Evolutionary conservation across 1,140 invertebrate genomes (phyloP), one percentile per base, ranked within the genome.

Genomic region (Oryctes rhinoceros): DNA sequence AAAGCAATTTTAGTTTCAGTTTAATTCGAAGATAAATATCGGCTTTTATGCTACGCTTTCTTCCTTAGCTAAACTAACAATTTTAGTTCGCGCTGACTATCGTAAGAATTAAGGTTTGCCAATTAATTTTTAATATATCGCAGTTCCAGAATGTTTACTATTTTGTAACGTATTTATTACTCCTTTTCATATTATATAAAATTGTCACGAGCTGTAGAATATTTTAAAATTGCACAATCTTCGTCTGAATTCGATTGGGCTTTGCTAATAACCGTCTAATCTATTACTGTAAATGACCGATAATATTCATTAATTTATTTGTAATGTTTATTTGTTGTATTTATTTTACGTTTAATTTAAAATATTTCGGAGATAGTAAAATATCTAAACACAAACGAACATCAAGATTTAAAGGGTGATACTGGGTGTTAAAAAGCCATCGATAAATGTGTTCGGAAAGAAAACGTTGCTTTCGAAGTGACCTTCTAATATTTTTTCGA

Each of bases 381-480:
- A 7, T 44, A 44, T 44, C 9, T 7, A 44, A 44, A 44, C 5
- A 44, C 5, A 44, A 44, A 44, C 5, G 5, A 44, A 44, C 9
- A 44, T 44, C 5, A 44, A 44, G 9, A 30, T 30, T 30, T 30
- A 44, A 44, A 44, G 5, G 24, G 24, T 30, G 65, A 71, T 71
- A 71, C 65, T 71, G 65, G 65, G 65, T 71, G 65, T 71, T 71
- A 7, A 24, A 24, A 71, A 71, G 24, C 13, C 39, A 44, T 44
- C 39, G 9, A 44, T 5, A 5, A 44, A 37, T 30, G 65, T 35
- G 65, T 71, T 35, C 65, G 65, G 39, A 71, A 13, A 35, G 65
- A 10, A 71, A 13, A 35, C 7, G 7, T 71, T 71, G 15, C 20
- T 71, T 71, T 71, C 35, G 65, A 71, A 71, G 20, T 71, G 24